Percentiles rank a stretch among this genome's conserved stretches.
Conservation (phyloP, 2,113 vertebrate species). For the Noctilio leporinus region DNA sequence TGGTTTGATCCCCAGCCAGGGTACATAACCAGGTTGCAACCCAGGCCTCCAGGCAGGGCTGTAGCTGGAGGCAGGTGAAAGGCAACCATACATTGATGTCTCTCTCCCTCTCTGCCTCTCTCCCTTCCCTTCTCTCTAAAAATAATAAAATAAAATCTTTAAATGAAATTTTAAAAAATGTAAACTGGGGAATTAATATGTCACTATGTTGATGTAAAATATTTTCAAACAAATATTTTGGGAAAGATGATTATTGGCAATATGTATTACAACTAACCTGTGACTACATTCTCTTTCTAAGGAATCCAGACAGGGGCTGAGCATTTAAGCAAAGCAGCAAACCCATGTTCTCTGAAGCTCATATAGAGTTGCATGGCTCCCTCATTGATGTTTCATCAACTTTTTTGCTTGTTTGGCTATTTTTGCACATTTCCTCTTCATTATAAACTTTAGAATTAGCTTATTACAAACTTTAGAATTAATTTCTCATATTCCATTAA, state of each 20-base stretch:
- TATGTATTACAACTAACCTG: not conserved
- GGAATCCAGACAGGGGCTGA: not conserved
- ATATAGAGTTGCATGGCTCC: fast-evolving
- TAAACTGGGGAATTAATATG: no score
- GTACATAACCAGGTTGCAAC: no score
- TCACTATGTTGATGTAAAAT: not conserved
- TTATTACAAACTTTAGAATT: not conserved
- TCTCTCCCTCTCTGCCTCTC: no score
- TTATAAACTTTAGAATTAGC: not conserved
- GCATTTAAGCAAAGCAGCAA: not conserved
- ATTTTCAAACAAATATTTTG: not conserved
- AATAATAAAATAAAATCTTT: no score
- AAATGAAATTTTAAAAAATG: no score
- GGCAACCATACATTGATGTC: no score
- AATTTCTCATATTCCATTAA: not conserved
- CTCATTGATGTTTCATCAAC: not conserved
- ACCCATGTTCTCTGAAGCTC: fast-evolving
- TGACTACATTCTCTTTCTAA: not conserved
- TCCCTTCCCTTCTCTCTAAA: no score
- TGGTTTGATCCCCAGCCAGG: no score
- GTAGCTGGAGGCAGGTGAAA: no score
- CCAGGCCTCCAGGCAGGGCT: no score
- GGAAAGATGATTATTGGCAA: not conserved
- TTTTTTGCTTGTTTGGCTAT: not conserved
- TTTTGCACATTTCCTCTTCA: not conserved